A percentile compares a stretch with the other conserved stretches of the same genome.
These are phyloP conservation scores for Circaetus cinerascens DNA, from an alignment of 2,113 vertebrate species.

Conservation along the genomic window DNA sequence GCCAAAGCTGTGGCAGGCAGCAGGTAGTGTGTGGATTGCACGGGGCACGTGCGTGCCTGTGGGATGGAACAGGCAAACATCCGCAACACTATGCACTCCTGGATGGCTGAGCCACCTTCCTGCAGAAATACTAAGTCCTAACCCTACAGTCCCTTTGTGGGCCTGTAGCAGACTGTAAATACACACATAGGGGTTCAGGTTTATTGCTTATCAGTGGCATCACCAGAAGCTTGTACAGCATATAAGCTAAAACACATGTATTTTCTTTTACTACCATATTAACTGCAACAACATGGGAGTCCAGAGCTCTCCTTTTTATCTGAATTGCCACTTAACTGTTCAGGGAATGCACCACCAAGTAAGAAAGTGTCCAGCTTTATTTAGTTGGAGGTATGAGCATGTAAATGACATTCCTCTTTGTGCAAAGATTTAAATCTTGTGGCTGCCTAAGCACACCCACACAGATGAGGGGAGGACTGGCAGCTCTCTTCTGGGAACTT, in stretches of 20 bases:
- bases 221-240: neutral
- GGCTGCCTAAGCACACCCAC: neutral
- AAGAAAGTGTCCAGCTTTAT: neutral
- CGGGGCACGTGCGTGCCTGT: rapidly evolving
- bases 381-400: neutral
- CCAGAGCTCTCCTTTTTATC: neutral
- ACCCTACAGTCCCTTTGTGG: neutral
- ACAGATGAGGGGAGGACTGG: neutral
- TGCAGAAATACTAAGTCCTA: neutral
- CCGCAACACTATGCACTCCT: neutral
- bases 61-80: neutral
- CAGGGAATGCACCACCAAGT: neutral
- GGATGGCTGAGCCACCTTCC: neutral
- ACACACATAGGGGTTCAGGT: neutral
- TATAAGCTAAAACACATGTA: neutral
- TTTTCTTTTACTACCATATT: neutral
- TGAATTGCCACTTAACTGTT: neutral
- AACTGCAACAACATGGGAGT: neutral
- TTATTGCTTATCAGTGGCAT: neutral
- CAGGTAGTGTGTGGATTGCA: rapidly evolving
- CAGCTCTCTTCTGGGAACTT: neutral
- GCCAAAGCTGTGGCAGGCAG: neutral
- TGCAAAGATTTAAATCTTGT: neutral
- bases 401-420: neutral
- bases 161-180: neutral